These are phyloP conservation scores for Calypte anna DNA, from an alignment of 2,113 vertebrate species.

Conservation along the genomic window DNA sequence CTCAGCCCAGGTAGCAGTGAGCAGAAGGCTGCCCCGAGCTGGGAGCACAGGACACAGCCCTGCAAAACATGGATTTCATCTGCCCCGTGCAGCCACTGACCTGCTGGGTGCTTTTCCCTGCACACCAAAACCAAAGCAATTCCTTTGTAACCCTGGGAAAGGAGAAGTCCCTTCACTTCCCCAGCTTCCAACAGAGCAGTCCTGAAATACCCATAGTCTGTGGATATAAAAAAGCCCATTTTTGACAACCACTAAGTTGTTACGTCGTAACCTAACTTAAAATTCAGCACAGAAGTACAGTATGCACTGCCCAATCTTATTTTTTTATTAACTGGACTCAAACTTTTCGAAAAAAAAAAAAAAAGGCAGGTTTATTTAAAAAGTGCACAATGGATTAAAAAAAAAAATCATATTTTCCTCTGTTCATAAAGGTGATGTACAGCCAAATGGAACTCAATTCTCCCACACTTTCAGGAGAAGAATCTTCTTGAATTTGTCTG, in stretches of 20 bases:
- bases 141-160: not conserved
- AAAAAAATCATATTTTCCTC: fast-evolving
- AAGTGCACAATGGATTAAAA: not conserved
- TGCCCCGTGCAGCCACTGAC: not conserved
- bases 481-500: not conserved
- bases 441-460: not conserved
- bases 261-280: not conserved
- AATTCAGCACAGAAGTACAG: not conserved
- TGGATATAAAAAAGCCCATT: not conserved
- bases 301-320: too few relatives aligned
- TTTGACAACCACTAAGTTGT: fast-evolving
- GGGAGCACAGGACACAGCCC: too few relatives aligned
- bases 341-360: not conserved
- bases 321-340: not conserved
- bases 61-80: not conserved
- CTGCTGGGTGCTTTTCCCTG: not conserved
- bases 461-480: not conserved
- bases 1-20: not conserved
- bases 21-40: fast-evolving
- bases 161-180: not conserved
- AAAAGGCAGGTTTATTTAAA: too few relatives aligned
- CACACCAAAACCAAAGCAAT: not conserved
- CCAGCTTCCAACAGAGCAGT: not conserved
- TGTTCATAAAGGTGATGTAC: not conserved
- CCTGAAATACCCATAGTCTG: not conserved